Evolutionary conservation across 2,797 vertebrate genomes (phyloP), one percentile per base, ranked within the genome.

Genomic region (Meda fulgida): DNA sequence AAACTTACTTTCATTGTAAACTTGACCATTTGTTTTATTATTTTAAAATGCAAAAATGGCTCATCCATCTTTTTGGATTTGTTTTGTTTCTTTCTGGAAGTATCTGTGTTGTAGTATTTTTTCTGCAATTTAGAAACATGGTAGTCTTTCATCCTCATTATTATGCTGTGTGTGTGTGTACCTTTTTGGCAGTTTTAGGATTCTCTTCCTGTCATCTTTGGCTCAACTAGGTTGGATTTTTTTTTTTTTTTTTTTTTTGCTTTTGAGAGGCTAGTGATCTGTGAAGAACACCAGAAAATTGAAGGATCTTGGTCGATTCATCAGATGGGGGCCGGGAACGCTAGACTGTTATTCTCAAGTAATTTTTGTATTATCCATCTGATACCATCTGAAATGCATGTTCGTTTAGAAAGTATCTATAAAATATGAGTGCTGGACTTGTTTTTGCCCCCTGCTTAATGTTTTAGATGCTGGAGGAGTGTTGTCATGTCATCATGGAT

Each of bases 1-100:
- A 94, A 96, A 95, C 92, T 96, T 94, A 94, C 94, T 95, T 95
- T 94, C 92, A 91, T 94, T 94, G 83, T 93, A 92, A 91, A 91
- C 38, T 80, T 65, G 93, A 92, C 86, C 91, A 81, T 88, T 86
- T 87, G 48, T 78, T 87, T 85, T 86, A 75, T 89, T 87, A 80
- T 87, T 88, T 87, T 75, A 63, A 87, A 80, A 71, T 89, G 86
- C 89, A 85, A 85, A 72, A 80, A 38, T 85, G 67, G 55, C 40
- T 84, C 53, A 36, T 84, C 23, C 14, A 70, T 58, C 26, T 60
- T 71, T 31, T 67, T 71, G 46, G 46, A 71, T 78, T 78, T 53
- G 14, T 21, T 69, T 43, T 36, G 2, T 51, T 71, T 79, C 31
- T 66, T 95, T 94, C 92, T 93, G 91, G 94, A 93, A 85, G 92